A percentile compares a stretch with the other conserved stretches of the same genome.
Conservation (phyloP, 1,140 invertebrate genomes). For the Zaprionus davidi region DNA sequence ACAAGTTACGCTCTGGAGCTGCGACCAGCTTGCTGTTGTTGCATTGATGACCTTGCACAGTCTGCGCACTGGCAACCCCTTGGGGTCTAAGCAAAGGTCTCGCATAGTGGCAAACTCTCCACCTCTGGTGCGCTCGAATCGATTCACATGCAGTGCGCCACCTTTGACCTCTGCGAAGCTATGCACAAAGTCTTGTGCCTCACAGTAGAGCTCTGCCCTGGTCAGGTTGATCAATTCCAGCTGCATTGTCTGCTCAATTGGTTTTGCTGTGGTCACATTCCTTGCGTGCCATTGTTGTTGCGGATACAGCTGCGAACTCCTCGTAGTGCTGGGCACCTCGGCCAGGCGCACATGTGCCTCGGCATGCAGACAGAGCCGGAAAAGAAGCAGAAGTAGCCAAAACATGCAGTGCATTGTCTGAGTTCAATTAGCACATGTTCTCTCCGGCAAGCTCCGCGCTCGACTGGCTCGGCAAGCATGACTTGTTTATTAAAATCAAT, state of each 20-base stretch:
- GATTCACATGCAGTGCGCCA: slow-evolving; percentile 28
- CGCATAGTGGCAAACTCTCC: slow-evolving; percentile 42
- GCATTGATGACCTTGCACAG: slow-evolving; percentile 43
- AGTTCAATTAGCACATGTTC: slow-evolving; percentile 28
- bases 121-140: slow-evolving; percentile 38
- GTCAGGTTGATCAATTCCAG: background rate
- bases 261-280: background rate
- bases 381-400: background rate
- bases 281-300: slow-evolving; percentile 27
- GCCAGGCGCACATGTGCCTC: slow-evolving; percentile 25
- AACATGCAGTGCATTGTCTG: slow-evolving; percentile 19
- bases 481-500: slow-evolving; percentile 18
- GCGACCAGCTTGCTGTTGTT: slow-evolving; percentile 36
- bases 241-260: slow-evolving; percentile 3
- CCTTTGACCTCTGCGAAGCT: slow-evolving; percentile 21
- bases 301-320: slow-evolving; percentile 20
- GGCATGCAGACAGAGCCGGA: background rate
- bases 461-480: slow-evolving; percentile 48
- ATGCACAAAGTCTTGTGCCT: slow-evolving; percentile 42
- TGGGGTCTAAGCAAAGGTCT: slow-evolving; percentile 55
- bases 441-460: slow-evolving; percentile 28
- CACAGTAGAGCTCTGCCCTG: slow-evolving; percentile 32
- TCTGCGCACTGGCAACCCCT: slow-evolving; percentile 44
- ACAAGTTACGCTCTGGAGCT: slow-evolving; percentile 33
- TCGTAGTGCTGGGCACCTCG: background rate